phyloP scores from a whole-genome alignment of 1,140 invertebrate genomes.

The Stegodyphus dumicola region DNA sequence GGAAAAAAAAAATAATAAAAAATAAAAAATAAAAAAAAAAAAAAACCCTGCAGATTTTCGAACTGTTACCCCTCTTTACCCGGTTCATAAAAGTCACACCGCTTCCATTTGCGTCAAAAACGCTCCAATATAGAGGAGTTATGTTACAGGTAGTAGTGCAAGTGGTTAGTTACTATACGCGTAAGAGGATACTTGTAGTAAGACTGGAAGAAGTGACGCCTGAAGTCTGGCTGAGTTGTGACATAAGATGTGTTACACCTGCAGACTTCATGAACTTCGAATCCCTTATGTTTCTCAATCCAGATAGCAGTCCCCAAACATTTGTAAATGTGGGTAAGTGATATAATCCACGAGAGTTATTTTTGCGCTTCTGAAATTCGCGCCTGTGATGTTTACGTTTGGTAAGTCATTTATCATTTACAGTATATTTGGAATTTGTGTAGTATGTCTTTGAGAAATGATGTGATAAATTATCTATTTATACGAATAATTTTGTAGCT shows the following conservation, averaged over 20 bases:
- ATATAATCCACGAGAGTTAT: too few relatives aligned
- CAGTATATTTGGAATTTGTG: too few relatives aligned
- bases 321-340: too few relatives aligned
- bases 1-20: too few relatives aligned
- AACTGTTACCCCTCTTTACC: slow-evolving; percentile 7
- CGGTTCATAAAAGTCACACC: not conserved
- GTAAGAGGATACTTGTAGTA: slow-evolving; percentile 12
- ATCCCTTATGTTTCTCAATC: slow-evolving; percentile 9
- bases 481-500: too few relatives aligned
- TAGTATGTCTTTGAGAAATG: too few relatives aligned
- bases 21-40: too few relatives aligned
- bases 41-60: not conserved
- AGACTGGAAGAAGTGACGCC: slow-evolving; percentile 2
- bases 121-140: not conserved
- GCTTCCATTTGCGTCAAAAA: not conserved
- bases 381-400: too few relatives aligned
- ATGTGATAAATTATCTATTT: too few relatives aligned
- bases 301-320: too few relatives aligned
- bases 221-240: not conserved
- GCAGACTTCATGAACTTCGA: not conserved
- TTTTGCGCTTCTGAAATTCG: too few relatives aligned
- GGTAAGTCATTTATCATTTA: too few relatives aligned
- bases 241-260: slow-evolving; percentile 22
- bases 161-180: slow-evolving; percentile 1
- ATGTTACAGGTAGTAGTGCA: slow-evolving; percentile 15